A percentile compares a stretch with the other conserved stretches of the same genome.
Evolutionary conservation across 1,140 invertebrate species (phyloP).

Genomic region (Drosophila sechellia): DNA sequence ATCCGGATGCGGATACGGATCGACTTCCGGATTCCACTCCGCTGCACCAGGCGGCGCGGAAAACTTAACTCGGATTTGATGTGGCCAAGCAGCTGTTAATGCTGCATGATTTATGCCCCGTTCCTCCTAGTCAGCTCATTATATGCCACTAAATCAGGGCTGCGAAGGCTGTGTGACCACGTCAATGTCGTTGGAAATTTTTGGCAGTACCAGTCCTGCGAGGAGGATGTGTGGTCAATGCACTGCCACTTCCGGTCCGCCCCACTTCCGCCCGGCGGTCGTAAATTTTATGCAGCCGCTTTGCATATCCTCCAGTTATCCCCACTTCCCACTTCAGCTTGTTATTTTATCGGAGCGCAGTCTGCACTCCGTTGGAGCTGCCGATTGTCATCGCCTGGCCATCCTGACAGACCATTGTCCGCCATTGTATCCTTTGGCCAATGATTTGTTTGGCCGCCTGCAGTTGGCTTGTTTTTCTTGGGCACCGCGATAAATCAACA

Average conservation of each 20-base stretch:
- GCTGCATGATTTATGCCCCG: slow-evolving; percentile 66
- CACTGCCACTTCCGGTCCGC: slow-evolving; percentile 45
- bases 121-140: slow-evolving; percentile 52
- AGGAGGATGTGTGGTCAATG: slow-evolving; percentile 45
- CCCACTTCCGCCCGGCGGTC: slow-evolving; percentile 22
- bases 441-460: slow-evolving; percentile 62
- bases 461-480: slow-evolving; percentile 20
- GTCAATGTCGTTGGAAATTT: slow-evolving; percentile 33
- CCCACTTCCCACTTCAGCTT: slow-evolving; percentile 8
- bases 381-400: slow-evolving; percentile 42
- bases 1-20: slow-evolving; percentile 40
- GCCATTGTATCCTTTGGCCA: slow-evolving; percentile 9
- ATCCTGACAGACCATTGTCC: slow-evolving; percentile 25
- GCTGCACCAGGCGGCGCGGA: slow-evolving; percentile 52
- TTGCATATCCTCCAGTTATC: slow-evolving; percentile 39
- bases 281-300: slow-evolving; percentile 36
- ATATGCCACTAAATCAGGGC: slow-evolving; percentile 52
- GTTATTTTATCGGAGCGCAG: slow-evolving; percentile 54
- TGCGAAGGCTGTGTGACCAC: slow-evolving; percentile 1
- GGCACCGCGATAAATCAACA: slow-evolving; percentile 54
- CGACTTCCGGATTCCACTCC: slow-evolving; percentile 47
- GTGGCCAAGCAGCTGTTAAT: slow-evolving; percentile 76
- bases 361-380: slow-evolving; percentile 34
- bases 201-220: not conserved
- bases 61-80: slow-evolving; percentile 77